Percentiles rank a stretch among this genome's conserved stretches.
Evolutionary conservation across 1,140 invertebrate species (phyloP).

Genomic region (Musca vetustissima): DNA sequence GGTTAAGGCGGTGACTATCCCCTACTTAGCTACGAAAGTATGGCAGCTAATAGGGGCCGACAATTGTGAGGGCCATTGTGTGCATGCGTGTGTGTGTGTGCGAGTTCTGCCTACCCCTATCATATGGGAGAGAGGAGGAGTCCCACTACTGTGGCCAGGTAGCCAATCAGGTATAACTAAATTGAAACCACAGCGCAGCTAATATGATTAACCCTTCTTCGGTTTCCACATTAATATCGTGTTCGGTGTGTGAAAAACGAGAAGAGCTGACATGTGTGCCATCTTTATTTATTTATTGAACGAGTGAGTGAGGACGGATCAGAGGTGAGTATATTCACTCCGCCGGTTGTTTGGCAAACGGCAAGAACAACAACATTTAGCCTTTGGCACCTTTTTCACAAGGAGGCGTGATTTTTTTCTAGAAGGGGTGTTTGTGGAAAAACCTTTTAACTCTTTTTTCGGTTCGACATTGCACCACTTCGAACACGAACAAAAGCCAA

Average conservation of each 20-base stretch:
- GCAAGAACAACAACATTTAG: no score
- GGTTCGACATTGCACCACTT: neutral
- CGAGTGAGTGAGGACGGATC: no score
- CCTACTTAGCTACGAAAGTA: neutral
- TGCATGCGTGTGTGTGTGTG: no score
- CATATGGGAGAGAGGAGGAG: neutral
- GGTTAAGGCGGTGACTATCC: slow-evolving; percentile 13
- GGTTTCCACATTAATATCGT: no score
- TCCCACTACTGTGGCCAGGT: neutral
- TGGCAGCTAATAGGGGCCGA: no score
- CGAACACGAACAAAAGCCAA: neutral
- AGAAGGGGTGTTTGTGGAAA: neutral
- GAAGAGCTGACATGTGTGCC: no score
- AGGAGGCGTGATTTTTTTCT: slow-evolving; percentile 3
- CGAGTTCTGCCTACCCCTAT: no score
- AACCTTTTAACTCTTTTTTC: neutral
- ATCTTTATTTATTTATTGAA: no score
- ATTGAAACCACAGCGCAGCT: slow-evolving; percentile 23
- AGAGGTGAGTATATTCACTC: no score
- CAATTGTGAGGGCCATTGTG: no score
- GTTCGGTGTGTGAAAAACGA: no score
- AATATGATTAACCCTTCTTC: slow-evolving; percentile 28
- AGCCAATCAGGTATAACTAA: slow-evolving; percentile 4
- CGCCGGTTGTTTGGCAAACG: no score
- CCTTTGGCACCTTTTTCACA: neutral